Conservation (phyloP, 2,888 invertebrate genomes). For the Ormyrus thymus region DNA sequence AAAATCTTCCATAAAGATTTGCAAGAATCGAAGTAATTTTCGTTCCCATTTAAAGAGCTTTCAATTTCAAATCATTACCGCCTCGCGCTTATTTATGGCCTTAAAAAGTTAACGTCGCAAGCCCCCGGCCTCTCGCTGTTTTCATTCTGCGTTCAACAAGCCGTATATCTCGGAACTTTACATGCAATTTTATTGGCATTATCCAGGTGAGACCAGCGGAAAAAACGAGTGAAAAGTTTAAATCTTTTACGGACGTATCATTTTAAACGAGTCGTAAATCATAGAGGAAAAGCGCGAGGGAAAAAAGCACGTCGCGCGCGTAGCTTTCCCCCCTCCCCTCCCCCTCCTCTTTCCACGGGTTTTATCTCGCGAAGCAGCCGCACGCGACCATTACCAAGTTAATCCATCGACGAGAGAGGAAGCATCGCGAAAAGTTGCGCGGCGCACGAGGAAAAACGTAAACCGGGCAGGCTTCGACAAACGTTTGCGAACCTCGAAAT, state of each 20-base stretch:
- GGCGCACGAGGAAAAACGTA: conserved; percentile 23
- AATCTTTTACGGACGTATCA: conserved; percentile 44
- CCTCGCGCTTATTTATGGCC: background rate
- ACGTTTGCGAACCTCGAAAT: conserved; percentile 52
- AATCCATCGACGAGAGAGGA: conserved; percentile 35
- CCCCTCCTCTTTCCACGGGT: background rate
- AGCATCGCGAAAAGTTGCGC: conserved; percentile 29
- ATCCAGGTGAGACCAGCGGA: conserved; percentile 16
- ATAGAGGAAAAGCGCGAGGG: background rate
- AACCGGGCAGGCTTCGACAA: conserved; percentile 6
- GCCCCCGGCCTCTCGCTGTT: background rate
- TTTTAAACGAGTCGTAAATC: conserved; percentile 42
- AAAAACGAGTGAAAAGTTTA: background rate
- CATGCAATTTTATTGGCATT: conserved; percentile 37
- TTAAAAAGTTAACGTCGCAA: conserved; percentile 18
- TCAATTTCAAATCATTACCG: too few relatives aligned
- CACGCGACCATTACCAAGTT: conserved; percentile 28
- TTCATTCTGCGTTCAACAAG: conserved; percentile 5
- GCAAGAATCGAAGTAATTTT: background rate
- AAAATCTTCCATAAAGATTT: too few relatives aligned
- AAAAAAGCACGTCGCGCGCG: background rate
- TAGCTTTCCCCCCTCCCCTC: background rate
- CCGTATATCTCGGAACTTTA: background rate
- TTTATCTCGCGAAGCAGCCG: conserved; percentile 1
- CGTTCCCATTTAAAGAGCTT: background rate